A percentile compares a stretch with the other conserved stretches of the same genome.
Conservation (phyloP, 2,888 invertebrate genomes). For the Acleris cristana region DNA sequence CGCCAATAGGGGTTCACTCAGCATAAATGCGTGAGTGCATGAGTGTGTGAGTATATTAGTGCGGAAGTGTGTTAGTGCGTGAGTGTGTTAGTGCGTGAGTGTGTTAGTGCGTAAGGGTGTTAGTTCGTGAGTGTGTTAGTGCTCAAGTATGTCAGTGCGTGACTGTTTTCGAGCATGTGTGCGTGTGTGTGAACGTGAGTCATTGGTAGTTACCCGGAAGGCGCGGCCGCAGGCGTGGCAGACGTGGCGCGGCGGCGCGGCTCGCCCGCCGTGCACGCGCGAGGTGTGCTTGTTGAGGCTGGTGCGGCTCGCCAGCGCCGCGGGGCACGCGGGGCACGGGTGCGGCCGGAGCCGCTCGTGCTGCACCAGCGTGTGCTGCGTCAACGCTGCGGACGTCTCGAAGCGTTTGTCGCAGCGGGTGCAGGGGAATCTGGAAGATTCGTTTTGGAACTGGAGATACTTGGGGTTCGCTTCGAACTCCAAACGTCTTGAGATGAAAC, state of each 20-base stretch:
- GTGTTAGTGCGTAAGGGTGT: too few relatives aligned
- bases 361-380: slow-evolving; percentile 58
- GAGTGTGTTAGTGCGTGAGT: too few relatives aligned
- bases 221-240: slow-evolving; percentile 38
- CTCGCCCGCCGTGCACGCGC: slow-evolving; percentile 55
- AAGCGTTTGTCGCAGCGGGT: slow-evolving; percentile 60
- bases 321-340: slow-evolving; percentile 70
- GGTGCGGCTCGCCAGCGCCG: slow-evolving; percentile 61
- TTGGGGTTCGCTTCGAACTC: neutral
- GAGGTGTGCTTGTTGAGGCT: slow-evolving; percentile 63
- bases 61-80: too few relatives aligned
- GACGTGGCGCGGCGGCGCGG: slow-evolving; percentile 55
- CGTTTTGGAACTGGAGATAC: neutral
- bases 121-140: neutral
- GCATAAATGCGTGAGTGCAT: too few relatives aligned
- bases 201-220: slow-evolving; percentile 1
- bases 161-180: too few relatives aligned
- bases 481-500: neutral
- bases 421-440: slow-evolving; percentile 56
- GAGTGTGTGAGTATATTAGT: too few relatives aligned
- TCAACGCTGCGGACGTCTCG: slow-evolving; percentile 46
- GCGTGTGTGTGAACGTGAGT: neutral
- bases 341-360: slow-evolving; percentile 71
- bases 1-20: too few relatives aligned
- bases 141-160: neutral